Conservation (phyloP, 2,113 vertebrate species). For the Riparia riparia region DNA sequence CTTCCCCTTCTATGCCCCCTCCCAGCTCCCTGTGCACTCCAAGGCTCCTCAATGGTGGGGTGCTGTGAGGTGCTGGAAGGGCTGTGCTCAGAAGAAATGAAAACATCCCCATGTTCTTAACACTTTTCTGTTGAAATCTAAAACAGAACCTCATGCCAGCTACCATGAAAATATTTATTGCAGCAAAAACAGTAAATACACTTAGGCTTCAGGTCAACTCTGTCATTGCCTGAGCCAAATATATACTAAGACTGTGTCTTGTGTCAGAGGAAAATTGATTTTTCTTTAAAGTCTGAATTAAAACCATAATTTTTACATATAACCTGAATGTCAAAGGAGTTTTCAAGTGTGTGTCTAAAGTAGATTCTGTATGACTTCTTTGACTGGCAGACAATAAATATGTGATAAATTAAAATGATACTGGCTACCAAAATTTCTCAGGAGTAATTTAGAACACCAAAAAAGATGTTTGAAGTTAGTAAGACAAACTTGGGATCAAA, state of each 20-base stretch:
- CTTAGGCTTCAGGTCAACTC: not conserved
- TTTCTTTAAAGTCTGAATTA: not conserved
- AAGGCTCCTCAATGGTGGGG: accelerated
- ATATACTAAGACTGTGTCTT: not conserved
- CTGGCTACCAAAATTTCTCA: not conserved
- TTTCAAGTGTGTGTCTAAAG: not conserved
- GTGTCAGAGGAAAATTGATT: not conserved
- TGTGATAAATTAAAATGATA: not conserved
- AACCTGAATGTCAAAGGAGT: not conserved
- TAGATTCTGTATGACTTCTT: not conserved
- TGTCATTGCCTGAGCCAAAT: not conserved
- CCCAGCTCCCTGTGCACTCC: not conserved
- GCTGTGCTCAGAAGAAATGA: accelerated
- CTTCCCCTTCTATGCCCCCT: not conserved
- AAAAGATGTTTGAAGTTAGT: not conserved
- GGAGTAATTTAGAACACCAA: not conserved
- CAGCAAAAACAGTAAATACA: not conserved
- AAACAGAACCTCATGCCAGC: not conserved
- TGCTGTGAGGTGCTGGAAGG: not conserved
- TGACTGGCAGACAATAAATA: not conserved
- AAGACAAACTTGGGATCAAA: not conserved
- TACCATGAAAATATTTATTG: not conserved
- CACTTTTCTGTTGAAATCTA: not conserved
- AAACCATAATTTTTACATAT: not conserved
- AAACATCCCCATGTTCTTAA: not conserved